These are phyloP conservation scores for Sphinx pinastri DNA, from an alignment of 2,888 invertebrate genomes.

Conservation along the genomic window DNA sequence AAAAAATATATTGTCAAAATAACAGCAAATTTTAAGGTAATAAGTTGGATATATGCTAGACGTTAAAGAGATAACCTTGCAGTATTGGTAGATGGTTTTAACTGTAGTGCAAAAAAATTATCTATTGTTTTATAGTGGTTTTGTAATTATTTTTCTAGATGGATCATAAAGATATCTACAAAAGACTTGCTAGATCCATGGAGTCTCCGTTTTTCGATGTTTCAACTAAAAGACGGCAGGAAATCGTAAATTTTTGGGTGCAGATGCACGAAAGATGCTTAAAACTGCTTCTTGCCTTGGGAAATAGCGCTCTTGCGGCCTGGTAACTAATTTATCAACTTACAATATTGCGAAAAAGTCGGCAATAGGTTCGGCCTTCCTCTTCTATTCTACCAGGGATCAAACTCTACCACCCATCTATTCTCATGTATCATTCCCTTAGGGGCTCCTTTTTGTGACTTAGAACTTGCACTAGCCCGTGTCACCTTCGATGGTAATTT, in stretches of 20 bases:
- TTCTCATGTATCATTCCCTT: too few species aligned
- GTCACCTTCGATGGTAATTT: too few species aligned
- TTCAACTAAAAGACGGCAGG: slow-evolving; percentile 52
- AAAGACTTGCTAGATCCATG: slow-evolving; percentile 60
- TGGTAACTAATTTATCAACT: slow-evolving; percentile 3
- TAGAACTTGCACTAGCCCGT: too few species aligned
- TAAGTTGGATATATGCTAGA: too few species aligned
- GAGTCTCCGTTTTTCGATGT: slow-evolving; percentile 62
- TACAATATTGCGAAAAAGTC: neutral
- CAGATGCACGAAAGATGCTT: slow-evolving; percentile 54
- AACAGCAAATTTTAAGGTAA: too few species aligned
- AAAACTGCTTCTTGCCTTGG: slow-evolving; percentile 53
- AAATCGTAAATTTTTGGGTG: slow-evolving; percentile 58
- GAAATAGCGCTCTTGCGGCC: slow-evolving; percentile 33
- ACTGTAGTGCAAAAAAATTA: too few species aligned
- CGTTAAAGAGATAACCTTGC: too few species aligned
- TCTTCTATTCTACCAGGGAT: too few species aligned
- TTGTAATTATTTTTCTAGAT: slow-evolving; percentile 45
- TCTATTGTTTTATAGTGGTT: neutral
- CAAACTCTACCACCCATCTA: too few species aligned
- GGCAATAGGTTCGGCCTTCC: too few species aligned
- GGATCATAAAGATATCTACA: slow-evolving; percentile 55
- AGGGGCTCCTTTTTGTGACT: too few species aligned
- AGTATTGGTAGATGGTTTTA: too few species aligned
- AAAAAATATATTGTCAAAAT: neutral